Conservation (phyloP, 1,140 invertebrate genomes). For the Cheumatopsyche charites region DNA sequence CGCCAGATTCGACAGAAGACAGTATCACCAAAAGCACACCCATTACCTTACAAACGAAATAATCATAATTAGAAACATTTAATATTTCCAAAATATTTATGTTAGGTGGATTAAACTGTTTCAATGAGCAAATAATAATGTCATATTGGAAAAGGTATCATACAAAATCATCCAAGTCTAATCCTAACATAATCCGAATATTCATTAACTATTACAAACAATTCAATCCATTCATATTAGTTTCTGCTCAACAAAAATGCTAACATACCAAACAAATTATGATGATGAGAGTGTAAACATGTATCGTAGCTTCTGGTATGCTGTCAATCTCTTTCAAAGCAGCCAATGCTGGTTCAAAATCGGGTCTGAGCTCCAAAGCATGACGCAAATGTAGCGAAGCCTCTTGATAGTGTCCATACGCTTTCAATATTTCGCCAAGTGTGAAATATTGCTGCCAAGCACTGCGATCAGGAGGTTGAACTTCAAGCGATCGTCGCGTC, state of each 20-base stretch:
- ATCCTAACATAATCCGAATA: not conserved
- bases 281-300: slow-evolving; percentile 83
- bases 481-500: slow-evolving; percentile 72
- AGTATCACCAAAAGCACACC: slow-evolving; percentile 81
- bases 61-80: not conserved
- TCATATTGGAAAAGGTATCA: too few species aligned
- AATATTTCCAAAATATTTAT: not conserved
- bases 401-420: slow-evolving; percentile 84
- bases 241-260: not conserved
- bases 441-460: slow-evolving; percentile 92
- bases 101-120: not conserved
- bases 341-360: slow-evolving; percentile 77
- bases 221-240: not conserved
- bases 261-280: slow-evolving; percentile 77
- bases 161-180: not conserved
- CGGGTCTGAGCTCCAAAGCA: slow-evolving; percentile 80
- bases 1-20: slow-evolving; percentile 70
- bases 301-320: slow-evolving; percentile 73
- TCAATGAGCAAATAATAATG: too few species aligned
- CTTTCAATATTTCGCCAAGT: slow-evolving; percentile 82
- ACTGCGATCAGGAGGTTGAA: slow-evolving; percentile 80
- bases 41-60: slow-evolving; percentile 65
- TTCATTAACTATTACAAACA: not conserved
- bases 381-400: slow-evolving; percentile 80
- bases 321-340: slow-evolving; percentile 81